Percentiles rank a stretch among this genome's conserved stretches.
Evolutionary conservation across 2,113 vertebrate genomes (phyloP).

Genomic region (Malurus elegans): DNA sequence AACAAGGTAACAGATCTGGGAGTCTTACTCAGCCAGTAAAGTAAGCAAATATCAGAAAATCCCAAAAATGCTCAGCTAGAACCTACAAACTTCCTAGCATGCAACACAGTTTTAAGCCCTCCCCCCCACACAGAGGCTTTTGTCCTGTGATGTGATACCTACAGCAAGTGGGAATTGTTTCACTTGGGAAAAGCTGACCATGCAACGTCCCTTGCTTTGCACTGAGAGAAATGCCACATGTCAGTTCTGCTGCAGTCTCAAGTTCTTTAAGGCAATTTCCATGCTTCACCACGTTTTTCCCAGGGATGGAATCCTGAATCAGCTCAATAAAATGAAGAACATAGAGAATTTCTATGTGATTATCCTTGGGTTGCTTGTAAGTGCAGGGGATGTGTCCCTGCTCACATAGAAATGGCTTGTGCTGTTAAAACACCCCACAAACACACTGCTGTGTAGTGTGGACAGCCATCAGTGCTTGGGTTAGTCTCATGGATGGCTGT

Average conservation of each 20-base stretch:
- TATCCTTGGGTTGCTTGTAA: background rate
- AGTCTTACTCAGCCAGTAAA: background rate
- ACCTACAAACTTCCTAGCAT: background rate
- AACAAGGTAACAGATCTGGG: background rate
- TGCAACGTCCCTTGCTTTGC: background rate
- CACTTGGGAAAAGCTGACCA: constrained; percentile 11
- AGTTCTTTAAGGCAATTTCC: constrained; percentile 48
- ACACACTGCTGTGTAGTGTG: background rate
- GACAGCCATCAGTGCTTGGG: background rate
- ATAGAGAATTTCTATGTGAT: background rate
- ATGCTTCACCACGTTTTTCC: constrained; percentile 35
- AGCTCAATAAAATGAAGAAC: background rate
- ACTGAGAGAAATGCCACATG: constrained; percentile 48
- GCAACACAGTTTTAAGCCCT: background rate
- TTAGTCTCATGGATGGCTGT: background rate
- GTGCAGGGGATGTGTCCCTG: background rate
- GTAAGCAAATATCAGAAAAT: background rate
- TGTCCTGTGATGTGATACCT: constrained; percentile 24
- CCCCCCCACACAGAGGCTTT: background rate
- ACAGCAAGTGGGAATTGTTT: constrained; percentile 15
- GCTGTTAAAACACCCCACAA: background rate
- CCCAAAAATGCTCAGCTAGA: background rate
- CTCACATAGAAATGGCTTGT: background rate
- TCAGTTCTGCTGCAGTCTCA: constrained; percentile 21
- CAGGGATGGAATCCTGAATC: constrained; percentile 13